These are phyloP conservation scores for Asbolus verrucosus DNA, from an alignment of 1,140 invertebrate genomes.

Conservation along the genomic window DNA sequence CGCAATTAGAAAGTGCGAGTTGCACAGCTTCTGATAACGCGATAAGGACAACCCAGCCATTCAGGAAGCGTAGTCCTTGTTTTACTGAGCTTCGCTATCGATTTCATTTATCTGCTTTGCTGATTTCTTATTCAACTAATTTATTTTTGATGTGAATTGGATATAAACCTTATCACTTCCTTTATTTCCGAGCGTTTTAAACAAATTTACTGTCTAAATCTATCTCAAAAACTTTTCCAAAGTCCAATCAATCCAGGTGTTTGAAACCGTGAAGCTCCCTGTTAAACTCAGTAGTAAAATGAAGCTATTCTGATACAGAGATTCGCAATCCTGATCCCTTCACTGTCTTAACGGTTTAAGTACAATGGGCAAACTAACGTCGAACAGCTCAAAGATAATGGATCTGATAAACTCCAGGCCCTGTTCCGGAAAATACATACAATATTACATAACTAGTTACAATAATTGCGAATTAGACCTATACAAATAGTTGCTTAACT, in stretches of 20 bases:
- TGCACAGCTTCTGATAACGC: conserved; percentile 17
- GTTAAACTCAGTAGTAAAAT: not conserved
- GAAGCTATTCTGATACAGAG: conserved; percentile 12
- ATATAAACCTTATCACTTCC: conserved; percentile 10
- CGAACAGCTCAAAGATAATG: conserved; percentile 26
- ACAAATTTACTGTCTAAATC: not conserved
- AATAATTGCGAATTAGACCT: conserved; percentile 37
- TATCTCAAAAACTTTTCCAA: conserved; percentile 7
- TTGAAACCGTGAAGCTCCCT: not conserved
- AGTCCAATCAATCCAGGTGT: conserved; percentile 16
- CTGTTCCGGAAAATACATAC: conserved; percentile 26
- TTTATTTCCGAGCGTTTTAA: conserved; percentile 27
- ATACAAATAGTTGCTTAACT: conserved; percentile 35
- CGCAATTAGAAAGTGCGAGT: conserved; percentile 27
- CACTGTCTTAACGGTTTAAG: conserved; percentile 24
- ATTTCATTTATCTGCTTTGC: conserved; percentile 31
- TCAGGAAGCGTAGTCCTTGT: conserved; percentile 3
- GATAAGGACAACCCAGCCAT: conserved; percentile 6
- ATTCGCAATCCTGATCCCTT: conserved; percentile 14
- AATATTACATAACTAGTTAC: conserved; percentile 32
- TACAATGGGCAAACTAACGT: conserved; percentile 24
- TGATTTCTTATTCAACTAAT: conserved; percentile 38
- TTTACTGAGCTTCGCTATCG: conserved; percentile 20
- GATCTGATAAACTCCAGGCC: conserved; percentile 12
- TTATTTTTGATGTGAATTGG: conserved; percentile 36